Conservation (phyloP, 1,140 invertebrate genomes). For the Ceratina japonica region DNA sequence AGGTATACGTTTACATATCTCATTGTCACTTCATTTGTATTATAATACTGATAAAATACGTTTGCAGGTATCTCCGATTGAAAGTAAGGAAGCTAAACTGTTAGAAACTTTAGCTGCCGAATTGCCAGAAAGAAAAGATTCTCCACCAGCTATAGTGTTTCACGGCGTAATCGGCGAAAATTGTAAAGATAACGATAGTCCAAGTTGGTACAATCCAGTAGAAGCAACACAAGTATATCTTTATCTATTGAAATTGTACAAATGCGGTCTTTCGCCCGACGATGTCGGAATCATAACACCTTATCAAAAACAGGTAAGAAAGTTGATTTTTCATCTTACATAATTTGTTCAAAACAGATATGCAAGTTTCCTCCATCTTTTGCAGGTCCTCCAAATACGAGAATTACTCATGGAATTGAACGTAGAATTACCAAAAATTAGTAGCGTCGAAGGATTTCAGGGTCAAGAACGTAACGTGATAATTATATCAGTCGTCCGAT, state of each 20-base stretch:
- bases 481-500: constrained; percentile 92
- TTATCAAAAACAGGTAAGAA: constrained; percentile 91
- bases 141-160: constrained; percentile 85
- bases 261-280: constrained; percentile 81
- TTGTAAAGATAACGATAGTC: constrained; percentile 85
- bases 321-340: constrained; percentile 1
- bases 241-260: constrained; percentile 83
- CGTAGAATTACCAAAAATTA: constrained; percentile 88
- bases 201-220: constrained; percentile 92
- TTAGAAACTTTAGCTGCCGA: constrained; percentile 64
- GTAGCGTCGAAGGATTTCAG: constrained; percentile 97
- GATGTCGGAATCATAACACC: constrained; percentile 97
- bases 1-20: constrained; percentile 71
- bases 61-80: constrained; percentile 53
- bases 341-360: constrained; percentile 69
- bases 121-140: constrained; percentile 72
- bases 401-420: constrained; percentile 84
- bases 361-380: not conserved
- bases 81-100: constrained; percentile 70
- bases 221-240: constrained; percentile 88
- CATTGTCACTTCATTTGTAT: not conserved
- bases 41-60: constrained; percentile 17
- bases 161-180: constrained; percentile 90
- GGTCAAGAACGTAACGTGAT: constrained; percentile 94
- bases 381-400: constrained; percentile 86